phyloP scores from a whole-genome alignment of 1,140 invertebrate genomes.

The Lerema accius region DNA sequence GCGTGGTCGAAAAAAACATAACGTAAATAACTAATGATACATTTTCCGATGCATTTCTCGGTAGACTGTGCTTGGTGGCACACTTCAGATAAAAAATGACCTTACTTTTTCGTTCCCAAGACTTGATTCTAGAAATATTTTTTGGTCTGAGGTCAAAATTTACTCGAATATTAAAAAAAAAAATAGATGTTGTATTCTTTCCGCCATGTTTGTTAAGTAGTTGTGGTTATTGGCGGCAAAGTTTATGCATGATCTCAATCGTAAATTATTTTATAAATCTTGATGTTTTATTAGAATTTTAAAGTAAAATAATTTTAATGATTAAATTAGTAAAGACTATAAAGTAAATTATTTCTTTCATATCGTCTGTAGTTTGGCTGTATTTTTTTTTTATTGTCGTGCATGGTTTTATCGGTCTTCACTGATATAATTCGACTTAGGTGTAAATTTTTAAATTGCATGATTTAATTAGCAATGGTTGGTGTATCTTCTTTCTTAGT shows the following conservation, averaged over 20 bases:
- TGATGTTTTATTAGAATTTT: not conserved
- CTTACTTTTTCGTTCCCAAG: too few species aligned
- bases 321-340: not conserved
- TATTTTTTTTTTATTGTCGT: not conserved
- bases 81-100: too few species aligned
- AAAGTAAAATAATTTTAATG: slow-evolving; percentile 18
- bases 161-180: not conserved
- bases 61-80: too few species aligned
- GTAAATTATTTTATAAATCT: not conserved
- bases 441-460: not conserved
- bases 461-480: not conserved
- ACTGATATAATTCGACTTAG: not conserved
- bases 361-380: not conserved
- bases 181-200: too few species aligned
- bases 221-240: too few species aligned
- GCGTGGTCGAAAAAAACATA: too few species aligned
- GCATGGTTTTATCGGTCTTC: slow-evolving; percentile 1
- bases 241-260: not conserved
- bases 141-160: too few species aligned
- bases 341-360: not conserved
- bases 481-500: too few species aligned
- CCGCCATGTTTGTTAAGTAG: too few species aligned
- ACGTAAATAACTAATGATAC: too few species aligned
- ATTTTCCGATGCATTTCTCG: too few species aligned
- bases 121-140: too few species aligned